Base-by-base conservation (phyloP, 2,113 vertebrate genomes). In the Amia ocellicauda region DNA sequence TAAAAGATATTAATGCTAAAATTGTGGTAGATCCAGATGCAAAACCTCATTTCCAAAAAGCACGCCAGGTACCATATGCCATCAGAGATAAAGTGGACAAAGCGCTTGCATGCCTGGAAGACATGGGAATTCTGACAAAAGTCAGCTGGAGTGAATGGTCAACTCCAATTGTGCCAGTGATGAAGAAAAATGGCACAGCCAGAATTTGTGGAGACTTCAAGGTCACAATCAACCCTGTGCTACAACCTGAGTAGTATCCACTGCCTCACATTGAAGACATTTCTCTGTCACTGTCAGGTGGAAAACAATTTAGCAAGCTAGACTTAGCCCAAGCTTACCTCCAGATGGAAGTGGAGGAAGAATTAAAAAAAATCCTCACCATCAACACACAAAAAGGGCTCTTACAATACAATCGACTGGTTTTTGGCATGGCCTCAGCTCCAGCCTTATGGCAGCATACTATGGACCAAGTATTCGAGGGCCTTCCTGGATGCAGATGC, bases 361-460 rank as follows among this genome's bases (percentile, higher is more conserved):
- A 8, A 10, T 53, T 17, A 8, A 22, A 53, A 3, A 53, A 53
- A 17, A 11, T 23, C 51, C 16, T 53, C 7, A 53, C 26, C 20
- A 53, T 53, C 16, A 53, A 23, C 26, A 53, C 51, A 22, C 51
- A 53, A 10, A 53, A 26, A 13, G 51, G 51, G 26, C 51, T 53
- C 11, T 53, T 10, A 7, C 20, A 26, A 17, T 53, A 53, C 51
- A 22, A 26, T 17, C 7, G 51, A 10, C 26, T 53, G 7, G 20
- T 26, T 53, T 53, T 53, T 10, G 3, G 51, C 9, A 53, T 53
- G 8, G 31, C 31, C 31, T 36, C 31, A 10, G 51, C 31, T 9
- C 31, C 31, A 5, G 31, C 31, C 31, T 9, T 36, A 3, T 36
- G 31, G 31, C 31, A 36, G 31, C 3, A 9, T 9, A 36, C 31